Evolutionary conservation across 2,113 vertebrate species (phyloP), one percentile per base, ranked within the genome.

Genomic region (Etheostoma spectabile): DNA sequence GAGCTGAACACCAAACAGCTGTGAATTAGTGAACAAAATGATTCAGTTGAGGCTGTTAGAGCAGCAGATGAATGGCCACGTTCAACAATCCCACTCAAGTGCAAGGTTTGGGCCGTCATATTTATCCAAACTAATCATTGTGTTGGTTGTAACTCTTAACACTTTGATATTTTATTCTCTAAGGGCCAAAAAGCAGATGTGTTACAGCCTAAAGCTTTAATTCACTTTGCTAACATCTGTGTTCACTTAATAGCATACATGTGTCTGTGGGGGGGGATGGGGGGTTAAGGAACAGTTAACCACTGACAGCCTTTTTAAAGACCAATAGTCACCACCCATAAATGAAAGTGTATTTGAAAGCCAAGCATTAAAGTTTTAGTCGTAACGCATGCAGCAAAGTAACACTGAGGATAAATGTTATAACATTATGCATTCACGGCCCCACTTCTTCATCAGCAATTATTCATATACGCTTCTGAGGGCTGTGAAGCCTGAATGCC

Each of bases 401-500:
- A 56, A 35, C 68, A 56, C 35, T 3, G 16, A 57, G n/a, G 22
- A 59, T 71, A 48, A 30, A 72, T 59, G 30, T 46, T 27, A 30
- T 18, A 71, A 19, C 33, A 16, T 38, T 22, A 38, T 15, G 49
- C 30, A 22, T 55, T n/a, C 46, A 53, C 30, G 19, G 6, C n/a
- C 49, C 33, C 49, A 35, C 27, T 15, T 52, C 55, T 35, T 55
- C 19, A 24, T 38, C 21, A 48, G 55, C 11, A 60, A 48, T 72
- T 59, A 59, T 59, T 49, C 24, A 33, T n/a, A 8, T 6, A 21
- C 11, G 27, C 42, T 48, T 60, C 18, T 30, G 24, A 60, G 24
- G 55, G 55, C 69, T 60, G 42, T 60, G 69, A 48, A 72, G 38
- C 55, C 53, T 72, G 55, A 48, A 72, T 30, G 55, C 42, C 33